Percentiles rank a stretch among this genome's conserved stretches.
Conservation (phyloP, 2,888 invertebrate genomes). For the Torymus texanus region DNA sequence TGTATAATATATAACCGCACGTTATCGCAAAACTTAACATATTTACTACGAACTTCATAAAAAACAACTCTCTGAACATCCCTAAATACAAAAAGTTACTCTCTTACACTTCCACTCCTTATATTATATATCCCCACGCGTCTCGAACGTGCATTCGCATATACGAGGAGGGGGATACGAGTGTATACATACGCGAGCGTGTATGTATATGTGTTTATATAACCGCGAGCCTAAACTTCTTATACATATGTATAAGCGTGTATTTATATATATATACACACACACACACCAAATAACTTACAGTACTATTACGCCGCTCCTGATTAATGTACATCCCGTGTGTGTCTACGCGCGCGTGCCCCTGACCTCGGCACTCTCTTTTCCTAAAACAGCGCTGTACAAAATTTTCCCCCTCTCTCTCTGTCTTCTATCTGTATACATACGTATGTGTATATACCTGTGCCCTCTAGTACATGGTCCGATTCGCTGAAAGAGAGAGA, state of each 20-base stretch:
- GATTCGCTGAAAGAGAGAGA: conserved; percentile 26
- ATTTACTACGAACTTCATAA: too few relatives aligned
- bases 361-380: too few relatives aligned
- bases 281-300: conserved; percentile 19
- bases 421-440: conserved; percentile 21
- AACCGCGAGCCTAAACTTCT: conserved; percentile 24
- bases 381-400: conserved; percentile 30
- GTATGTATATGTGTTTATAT: neutral
- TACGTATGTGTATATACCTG: conserved; percentile 34
- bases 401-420: neutral
- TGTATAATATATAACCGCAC: too few relatives aligned
- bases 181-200: conserved; percentile 1
- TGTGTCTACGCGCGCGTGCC: conserved; percentile 1
- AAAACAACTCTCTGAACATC: too few relatives aligned
- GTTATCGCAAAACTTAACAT: too few relatives aligned
- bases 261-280: conserved; percentile 3
- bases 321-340: conserved; percentile 52
- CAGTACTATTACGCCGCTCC: conserved; percentile 21
- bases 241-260: neutral
- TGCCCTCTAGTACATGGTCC: conserved; percentile 59
- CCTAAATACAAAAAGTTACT: neutral
- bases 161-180: neutral
- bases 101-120: neutral
- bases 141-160: conserved; percentile 11
- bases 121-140: conserved; percentile 25